Percentiles rank a stretch among this genome's conserved stretches.
phyloP scores from a whole-genome alignment of 2,888 invertebrate genomes.

The Drosophila lutescens region DNA sequence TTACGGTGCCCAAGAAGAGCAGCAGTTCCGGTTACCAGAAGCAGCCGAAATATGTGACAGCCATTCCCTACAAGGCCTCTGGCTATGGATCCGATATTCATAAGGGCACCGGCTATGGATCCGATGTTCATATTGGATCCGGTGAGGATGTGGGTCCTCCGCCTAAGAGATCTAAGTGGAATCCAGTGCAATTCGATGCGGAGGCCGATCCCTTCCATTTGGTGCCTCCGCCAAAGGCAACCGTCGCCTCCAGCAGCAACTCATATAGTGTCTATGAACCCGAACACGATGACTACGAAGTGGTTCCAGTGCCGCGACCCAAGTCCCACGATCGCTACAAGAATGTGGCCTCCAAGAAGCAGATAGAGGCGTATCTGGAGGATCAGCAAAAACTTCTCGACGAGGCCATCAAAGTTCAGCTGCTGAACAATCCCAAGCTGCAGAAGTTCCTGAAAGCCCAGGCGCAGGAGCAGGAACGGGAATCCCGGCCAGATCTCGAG shows the following conservation, averaged over 20 bases:
- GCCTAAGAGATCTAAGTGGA: slow-evolving; percentile 68
- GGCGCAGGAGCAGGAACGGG: slow-evolving; percentile 64
- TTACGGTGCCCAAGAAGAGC: slow-evolving; percentile 74
- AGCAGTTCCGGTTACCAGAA: slow-evolving; percentile 55
- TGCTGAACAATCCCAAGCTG: slow-evolving; percentile 78
- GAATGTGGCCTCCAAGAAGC: slow-evolving; percentile 80
- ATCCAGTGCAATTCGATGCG: slow-evolving; percentile 67
- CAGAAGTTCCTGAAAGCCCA: slow-evolving; percentile 72
- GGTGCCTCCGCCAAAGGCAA: slow-evolving; percentile 75
- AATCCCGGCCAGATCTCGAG: slow-evolving; percentile 67
- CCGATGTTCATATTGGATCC: slow-evolving; percentile 49
- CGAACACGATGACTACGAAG: slow-evolving; percentile 76
- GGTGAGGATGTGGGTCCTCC: slow-evolving; percentile 49
- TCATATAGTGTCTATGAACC: slow-evolving; percentile 78
- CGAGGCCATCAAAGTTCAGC: slow-evolving; percentile 78
- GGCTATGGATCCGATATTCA: slow-evolving; percentile 50
- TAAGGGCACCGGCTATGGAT: slow-evolving; percentile 23
- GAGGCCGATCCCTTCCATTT: slow-evolving; percentile 79
- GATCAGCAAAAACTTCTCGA: slow-evolving; percentile 81
- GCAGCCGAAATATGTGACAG: slow-evolving; percentile 66
- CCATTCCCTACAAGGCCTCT: slow-evolving; percentile 57
- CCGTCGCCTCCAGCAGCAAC: slow-evolving; percentile 54
- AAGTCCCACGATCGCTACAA: slow-evolving; percentile 76
- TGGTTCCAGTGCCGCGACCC: slow-evolving; percentile 34
- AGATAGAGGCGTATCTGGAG: slow-evolving; percentile 78